Conservation (phyloP, 1,140 invertebrate species). For the Zaprionus camerounensis region DNA sequence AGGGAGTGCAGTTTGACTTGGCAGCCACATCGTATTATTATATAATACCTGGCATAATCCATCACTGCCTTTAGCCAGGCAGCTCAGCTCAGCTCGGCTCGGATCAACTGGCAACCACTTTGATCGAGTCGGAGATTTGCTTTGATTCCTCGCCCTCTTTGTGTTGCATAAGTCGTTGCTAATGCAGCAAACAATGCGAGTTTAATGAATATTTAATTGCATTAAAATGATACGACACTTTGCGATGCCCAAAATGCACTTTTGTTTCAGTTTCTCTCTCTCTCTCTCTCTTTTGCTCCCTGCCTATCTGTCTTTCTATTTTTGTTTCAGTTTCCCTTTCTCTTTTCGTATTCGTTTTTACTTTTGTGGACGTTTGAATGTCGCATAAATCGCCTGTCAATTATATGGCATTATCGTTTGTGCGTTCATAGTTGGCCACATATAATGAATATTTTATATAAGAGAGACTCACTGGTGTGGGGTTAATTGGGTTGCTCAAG, state of each 20-base stretch:
- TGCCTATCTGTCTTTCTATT: background rate
- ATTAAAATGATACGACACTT: background rate
- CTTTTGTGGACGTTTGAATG: conserved; percentile 36
- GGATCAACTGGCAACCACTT: background rate
- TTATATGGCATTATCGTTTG: conserved; percentile 67
- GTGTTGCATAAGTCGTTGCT: conserved; percentile 1
- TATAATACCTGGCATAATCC: conserved; percentile 1
- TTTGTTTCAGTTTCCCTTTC: background rate
- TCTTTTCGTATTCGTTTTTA: background rate
- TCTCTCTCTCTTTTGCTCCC: background rate
- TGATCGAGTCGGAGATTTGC: conserved; percentile 4
- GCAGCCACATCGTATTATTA: background rate
- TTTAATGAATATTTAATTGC: conserved; percentile 6
- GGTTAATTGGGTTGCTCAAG: background rate
- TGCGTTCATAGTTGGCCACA: conserved; percentile 28
- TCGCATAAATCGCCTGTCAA: conserved; percentile 71
- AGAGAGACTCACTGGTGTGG: background rate
- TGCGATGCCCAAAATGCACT: background rate
- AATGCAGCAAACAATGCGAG: background rate
- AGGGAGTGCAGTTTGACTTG: background rate
- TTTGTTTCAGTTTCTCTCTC: background rate
- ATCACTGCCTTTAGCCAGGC: background rate
- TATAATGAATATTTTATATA: conserved; percentile 58
- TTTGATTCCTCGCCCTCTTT: background rate
- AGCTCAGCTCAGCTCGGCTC: background rate